Evolutionary conservation across 2,888 invertebrate species (phyloP), one percentile per base, ranked within the genome.

Genomic region (Watsonalla binaria): DNA sequence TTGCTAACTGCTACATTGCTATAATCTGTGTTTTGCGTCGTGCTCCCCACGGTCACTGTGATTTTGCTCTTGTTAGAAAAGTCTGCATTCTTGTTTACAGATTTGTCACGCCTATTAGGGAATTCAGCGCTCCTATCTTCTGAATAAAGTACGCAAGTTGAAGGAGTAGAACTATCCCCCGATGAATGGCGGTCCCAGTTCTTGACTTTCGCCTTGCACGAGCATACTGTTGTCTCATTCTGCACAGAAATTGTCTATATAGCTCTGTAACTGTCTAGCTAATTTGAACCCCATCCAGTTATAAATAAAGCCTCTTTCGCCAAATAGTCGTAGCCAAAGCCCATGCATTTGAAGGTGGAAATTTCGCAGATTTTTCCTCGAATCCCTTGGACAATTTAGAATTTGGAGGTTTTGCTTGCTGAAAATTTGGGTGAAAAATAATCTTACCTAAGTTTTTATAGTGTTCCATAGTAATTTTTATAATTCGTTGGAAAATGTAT

Each of bases 71-170:
- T 76, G 55, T 58, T 68, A 6, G 64, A 61, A 48, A 54, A 59
- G 6, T 62, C 55, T 6, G 71, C 57, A 35, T 58, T 61, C 52
- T 59, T 60, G 57, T 66, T 69, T 15, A 61, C 61, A 54, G 67
- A 72, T 15, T 66, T 71, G 56, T 74, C 59, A 11, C 57, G 46
- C 51, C 51, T 62, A n/a, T 57, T 57, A 49, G 53, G 55, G 49
- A 46, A 54, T n/a, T 57, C 55, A 51, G 61, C 60, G 15, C 72
- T 49, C 37, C 49, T 49, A 14, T 49, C 84, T 63, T 85, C 86
- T 15, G 82, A 79, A 60, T 81, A 85, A 42, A 84, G 70, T 9
- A 86, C 76, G 68, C 87, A 88, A 57, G 86, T 88, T 47, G 89
- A 87, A 0, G 86, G 77, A 0, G 87, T 84, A 52, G 86, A 86